Percentiles rank a stretch among this genome's conserved stretches.
phyloP scores from a whole-genome alignment of 2,888 invertebrate species.

The Caenorhabditis doughertyi region DNA sequence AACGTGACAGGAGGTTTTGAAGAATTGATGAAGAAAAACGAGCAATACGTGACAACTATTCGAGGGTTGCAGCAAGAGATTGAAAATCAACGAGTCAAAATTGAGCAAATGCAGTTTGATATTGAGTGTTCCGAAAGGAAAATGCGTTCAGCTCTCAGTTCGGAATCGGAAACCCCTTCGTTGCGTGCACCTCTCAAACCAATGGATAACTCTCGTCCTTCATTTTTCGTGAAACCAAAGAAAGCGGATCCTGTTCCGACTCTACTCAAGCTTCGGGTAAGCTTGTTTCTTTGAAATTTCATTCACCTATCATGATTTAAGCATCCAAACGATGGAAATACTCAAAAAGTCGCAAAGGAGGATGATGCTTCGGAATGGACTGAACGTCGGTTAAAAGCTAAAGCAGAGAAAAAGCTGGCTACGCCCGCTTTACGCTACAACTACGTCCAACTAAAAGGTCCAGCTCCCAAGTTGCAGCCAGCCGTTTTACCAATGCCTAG shows the following conservation, averaged over 20 bases:
- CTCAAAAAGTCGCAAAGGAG: slow-evolving; percentile 3
- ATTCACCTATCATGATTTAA: background rate
- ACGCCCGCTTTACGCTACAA: slow-evolving; percentile 36
- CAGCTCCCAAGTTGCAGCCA: slow-evolving; percentile 36
- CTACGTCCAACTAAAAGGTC: slow-evolving; percentile 19
- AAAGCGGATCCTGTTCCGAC: background rate
- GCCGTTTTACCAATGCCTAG: slow-evolving; percentile 36
- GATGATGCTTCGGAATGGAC: slow-evolving; percentile 36
- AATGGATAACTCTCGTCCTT: slow-evolving; percentile 33
- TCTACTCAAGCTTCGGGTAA: slow-evolving; percentile 39
- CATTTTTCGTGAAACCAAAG: slow-evolving; percentile 39
- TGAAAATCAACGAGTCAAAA: slow-evolving; percentile 15
- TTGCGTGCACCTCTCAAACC: slow-evolving; percentile 34
- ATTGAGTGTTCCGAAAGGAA: slow-evolving; percentile 19
- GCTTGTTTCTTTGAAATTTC: background rate
- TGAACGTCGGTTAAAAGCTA: slow-evolving; percentile 9
- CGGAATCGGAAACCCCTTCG: slow-evolving; percentile 16
- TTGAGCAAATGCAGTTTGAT: slow-evolving; percentile 39
- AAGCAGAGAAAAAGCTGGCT: slow-evolving; percentile 41
- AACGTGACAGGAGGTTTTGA: slow-evolving; percentile 29
- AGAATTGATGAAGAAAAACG: slow-evolving; percentile 41
- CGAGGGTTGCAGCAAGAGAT: slow-evolving; percentile 35
- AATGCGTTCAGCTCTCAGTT: slow-evolving; percentile 1
- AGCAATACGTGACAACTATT: slow-evolving; percentile 34
- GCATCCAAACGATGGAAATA: background rate